phyloP scores from a whole-genome alignment of 2,797 vertebrate genomes.

The Pseudochirops corinnae region DNA sequence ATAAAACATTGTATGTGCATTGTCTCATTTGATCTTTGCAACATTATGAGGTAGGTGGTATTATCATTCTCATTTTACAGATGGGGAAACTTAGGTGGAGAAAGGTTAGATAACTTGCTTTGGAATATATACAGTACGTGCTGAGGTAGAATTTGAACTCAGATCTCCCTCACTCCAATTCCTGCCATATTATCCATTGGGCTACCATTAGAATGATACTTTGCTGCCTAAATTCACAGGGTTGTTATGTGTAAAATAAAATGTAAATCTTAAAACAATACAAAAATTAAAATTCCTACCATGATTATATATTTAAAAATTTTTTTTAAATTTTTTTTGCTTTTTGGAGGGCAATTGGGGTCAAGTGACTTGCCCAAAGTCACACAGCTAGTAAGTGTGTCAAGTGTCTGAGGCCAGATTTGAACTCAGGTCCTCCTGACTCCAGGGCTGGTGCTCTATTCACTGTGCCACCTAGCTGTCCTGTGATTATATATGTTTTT shows the following conservation, averaged over 20 bases:
- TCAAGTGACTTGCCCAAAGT: too few species aligned
- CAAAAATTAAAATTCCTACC: not conserved
- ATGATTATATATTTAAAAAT: not conserved
- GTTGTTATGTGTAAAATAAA: not conserved
- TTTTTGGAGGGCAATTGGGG: too few species aligned
- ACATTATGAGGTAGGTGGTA: not conserved
- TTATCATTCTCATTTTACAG: not conserved
- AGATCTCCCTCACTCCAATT: not conserved
- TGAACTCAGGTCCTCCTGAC: too few species aligned
- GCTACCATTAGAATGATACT: not conserved
- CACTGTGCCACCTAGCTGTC: too few species aligned
- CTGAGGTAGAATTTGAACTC: not conserved
- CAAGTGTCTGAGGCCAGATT: too few species aligned
- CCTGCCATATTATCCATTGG: not conserved
- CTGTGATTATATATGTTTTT: not conserved
- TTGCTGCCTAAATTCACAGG: not conserved
- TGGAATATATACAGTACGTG: not conserved
- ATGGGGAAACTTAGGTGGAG: not conserved
- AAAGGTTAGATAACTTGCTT: not conserved
- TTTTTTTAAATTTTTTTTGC: constrained; percentile 28
- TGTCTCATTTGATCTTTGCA: not conserved
- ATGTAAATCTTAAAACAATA: not conserved
- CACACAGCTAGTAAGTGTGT: too few species aligned
- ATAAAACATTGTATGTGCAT: not conserved
- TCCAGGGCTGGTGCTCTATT: too few species aligned